Percentiles rank a stretch among this genome's conserved stretches.
Conservation (phyloP, 2,888 invertebrate species). For the Rhopalosiphum nymphaeae region DNA sequence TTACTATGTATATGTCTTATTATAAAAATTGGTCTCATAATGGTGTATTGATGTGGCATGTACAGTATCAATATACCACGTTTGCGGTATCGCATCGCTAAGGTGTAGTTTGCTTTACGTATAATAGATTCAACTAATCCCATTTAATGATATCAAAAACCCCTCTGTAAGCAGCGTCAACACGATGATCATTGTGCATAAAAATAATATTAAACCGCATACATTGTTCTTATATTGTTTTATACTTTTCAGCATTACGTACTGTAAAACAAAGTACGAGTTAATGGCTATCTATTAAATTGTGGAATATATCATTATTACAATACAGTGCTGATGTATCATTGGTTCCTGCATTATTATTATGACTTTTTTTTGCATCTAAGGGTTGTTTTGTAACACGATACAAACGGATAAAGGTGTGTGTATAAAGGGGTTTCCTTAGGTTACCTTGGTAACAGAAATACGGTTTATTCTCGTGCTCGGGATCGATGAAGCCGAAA, state of each 20-base stretch:
- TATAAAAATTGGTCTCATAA: neutral
- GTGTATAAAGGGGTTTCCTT: slow-evolving; percentile 40
- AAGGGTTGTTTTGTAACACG: slow-evolving; percentile 61
- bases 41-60: neutral
- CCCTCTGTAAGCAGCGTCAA: neutral
- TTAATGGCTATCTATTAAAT: slow-evolving; percentile 3
- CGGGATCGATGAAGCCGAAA: slow-evolving; percentile 53
- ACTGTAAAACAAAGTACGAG: neutral
- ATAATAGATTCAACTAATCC: neutral
- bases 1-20: neutral
- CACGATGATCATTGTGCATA: neutral
- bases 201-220: neutral
- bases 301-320: slow-evolving; percentile 5
- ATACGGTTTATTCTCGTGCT: slow-evolving; percentile 46
- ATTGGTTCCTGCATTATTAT: slow-evolving; percentile 31
- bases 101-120: neutral
- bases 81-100: neutral
- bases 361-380: slow-evolving; percentile 27
- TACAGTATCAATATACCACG: neutral
- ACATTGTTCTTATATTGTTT: neutral
- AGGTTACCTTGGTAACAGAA: slow-evolving; percentile 59
- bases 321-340: slow-evolving; percentile 1
- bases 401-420: slow-evolving; percentile 60
- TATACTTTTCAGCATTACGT: neutral
- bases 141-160: neutral